Evolutionary conservation across 2,113 vertebrate species (phyloP), one percentile per base, ranked within the genome.

Genomic region (Thomomys bottae): DNA sequence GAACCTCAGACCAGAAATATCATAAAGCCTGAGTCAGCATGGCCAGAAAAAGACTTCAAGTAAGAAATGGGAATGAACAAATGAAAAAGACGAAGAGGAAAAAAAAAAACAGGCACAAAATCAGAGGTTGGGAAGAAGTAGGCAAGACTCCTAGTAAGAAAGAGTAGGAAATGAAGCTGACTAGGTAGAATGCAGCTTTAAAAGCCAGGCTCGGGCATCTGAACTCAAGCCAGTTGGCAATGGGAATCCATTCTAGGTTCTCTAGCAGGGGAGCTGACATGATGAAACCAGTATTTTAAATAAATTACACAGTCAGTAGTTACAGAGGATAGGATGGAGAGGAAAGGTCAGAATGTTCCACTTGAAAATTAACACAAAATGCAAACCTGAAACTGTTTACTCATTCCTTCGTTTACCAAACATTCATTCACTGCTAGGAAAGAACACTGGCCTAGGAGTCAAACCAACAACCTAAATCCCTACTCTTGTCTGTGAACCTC

Each of bases 171-270:
- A 77, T 30, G 68, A 40, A 83, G 61, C 71, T 77, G 64, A 84
- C 66, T 1, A 64, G 73, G 87, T 78, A 61, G 24, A 77, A 82
- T 1, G 54, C 30, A 93, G 76, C 34, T 66, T 73, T 88, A 57
- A 87, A 92, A 67, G 92, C 40, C 73, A 87, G 38, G 61, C 30
- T 59, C 21, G 85, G 75, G 83, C 66, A 30, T 2, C 80, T 72
- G 49, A 93, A 89, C 64, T 71, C 15, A 2, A 63, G 90, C 78
- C 90, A 95, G 49, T 64, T 85, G 90, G 90, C 92, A 91, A 92
- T 77, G 20, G 26, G 59, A 92, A 82, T 61, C 81, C 85, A 88
- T 79, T 80, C 79, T 24, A 76, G 42, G 76, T 86, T 95, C 76
- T 93, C 86, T 63, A 64, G 61, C 75, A 92, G 59, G 38, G 30